A percentile compares a stretch with the other conserved stretches of the same genome.
phyloP scores from a whole-genome alignment of 2,113 vertebrate species.

The Rhombomys opimus region DNA sequence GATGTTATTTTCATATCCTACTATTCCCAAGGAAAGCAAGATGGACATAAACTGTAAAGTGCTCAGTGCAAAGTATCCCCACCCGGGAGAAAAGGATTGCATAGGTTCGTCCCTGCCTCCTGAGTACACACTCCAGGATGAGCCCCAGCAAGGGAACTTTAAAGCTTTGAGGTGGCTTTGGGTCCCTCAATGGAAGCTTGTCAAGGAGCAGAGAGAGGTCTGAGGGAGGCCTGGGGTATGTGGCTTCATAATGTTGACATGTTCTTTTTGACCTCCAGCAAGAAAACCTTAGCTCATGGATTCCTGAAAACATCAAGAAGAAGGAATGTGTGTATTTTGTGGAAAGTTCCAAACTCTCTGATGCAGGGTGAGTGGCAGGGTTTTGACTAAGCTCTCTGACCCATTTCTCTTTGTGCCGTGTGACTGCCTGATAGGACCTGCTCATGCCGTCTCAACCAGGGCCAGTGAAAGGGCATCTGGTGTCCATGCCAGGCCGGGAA shows the following conservation, averaged over 20 bases:
- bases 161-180: rapidly evolving
- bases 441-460: not conserved
- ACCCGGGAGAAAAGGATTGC: rapidly evolving
- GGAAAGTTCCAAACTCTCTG: slow-evolving; percentile 83
- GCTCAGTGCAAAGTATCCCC: rapidly evolving
- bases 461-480: not conserved
- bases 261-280: slow-evolving; percentile 68
- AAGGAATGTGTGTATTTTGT: slow-evolving; percentile 92
- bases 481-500: rapidly evolving
- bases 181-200: rapidly evolving
- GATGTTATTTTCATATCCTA: rapidly evolving
- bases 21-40: not conserved
- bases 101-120: too few species aligned
- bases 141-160: rapidly evolving
- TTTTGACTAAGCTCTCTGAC: too few species aligned
- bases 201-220: rapidly evolving
- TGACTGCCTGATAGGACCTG: not conserved
- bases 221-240: rapidly evolving
- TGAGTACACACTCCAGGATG: not conserved
- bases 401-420: not conserved
- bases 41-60: rapidly evolving
- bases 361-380: slow-evolving; percentile 83
- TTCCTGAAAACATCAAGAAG: slow-evolving; percentile 91
- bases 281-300: slow-evolving; percentile 88
- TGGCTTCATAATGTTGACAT: not conserved